Conservation (phyloP, 2,888 invertebrate genomes). For the Drosophila paracracens region DNA sequence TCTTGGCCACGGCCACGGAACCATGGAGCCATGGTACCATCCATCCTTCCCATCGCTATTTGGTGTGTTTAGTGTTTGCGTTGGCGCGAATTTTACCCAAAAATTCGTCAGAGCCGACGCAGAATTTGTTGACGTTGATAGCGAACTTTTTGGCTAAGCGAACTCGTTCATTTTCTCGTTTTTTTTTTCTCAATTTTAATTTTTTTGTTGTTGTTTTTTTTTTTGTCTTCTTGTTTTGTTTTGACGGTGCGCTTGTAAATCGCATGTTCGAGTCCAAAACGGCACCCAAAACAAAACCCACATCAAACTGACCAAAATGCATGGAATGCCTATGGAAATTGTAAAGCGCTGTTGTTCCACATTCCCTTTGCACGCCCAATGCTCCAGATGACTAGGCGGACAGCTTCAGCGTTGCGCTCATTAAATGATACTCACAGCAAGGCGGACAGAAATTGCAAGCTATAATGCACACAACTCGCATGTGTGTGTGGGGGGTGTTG, state of each 20-base stretch:
- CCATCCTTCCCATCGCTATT: slow-evolving; percentile 7
- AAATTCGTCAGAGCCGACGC: slow-evolving; percentile 46
- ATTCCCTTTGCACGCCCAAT: background rate
- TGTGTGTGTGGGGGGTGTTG: background rate
- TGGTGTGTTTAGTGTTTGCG: slow-evolving; percentile 51
- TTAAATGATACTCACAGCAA: slow-evolving; percentile 79
- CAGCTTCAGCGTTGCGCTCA: slow-evolving; percentile 67
- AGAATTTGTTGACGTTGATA: slow-evolving; percentile 67
- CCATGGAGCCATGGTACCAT: slow-evolving; percentile 5
- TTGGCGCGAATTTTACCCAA: slow-evolving; percentile 60
- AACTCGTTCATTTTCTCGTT: slow-evolving; percentile 1
- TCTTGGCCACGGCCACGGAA: slow-evolving; percentile 33
- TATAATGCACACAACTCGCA: slow-evolving; percentile 62
- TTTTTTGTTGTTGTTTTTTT: slow-evolving; percentile 9
- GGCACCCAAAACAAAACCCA: slow-evolving; percentile 70
- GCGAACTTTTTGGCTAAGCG: slow-evolving; percentile 33
- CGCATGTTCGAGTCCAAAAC: slow-evolving; percentile 43
- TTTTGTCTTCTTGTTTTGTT: background rate
- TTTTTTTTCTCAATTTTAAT: slow-evolving; percentile 5
- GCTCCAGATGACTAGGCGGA: background rate
- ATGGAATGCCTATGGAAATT: slow-evolving; percentile 77
- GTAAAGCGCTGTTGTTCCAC: slow-evolving; percentile 65
- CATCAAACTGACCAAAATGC: slow-evolving; percentile 80
- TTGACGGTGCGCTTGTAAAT: slow-evolving; percentile 46
- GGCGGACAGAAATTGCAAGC: slow-evolving; percentile 70